Base-by-base conservation (phyloP, 2,888 invertebrate species). In the Cotesia congregata region DNA sequence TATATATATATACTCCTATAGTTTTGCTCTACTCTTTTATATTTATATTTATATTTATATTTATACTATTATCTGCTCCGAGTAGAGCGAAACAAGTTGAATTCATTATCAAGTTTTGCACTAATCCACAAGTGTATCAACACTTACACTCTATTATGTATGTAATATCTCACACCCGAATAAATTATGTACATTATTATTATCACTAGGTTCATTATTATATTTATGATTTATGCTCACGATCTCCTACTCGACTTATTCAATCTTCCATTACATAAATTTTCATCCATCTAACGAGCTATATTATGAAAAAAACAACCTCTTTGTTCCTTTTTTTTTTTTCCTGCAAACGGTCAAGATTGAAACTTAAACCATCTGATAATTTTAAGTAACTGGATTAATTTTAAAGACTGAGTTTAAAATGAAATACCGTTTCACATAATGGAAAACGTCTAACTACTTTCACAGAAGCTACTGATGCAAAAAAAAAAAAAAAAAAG, bases 91-190 rank as follows among this genome's bases (percentile, higher is more conserved):
- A 83, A 81, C 80, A 83, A 78, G 78, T 15, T 68, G 76, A 81
- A 82, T 82, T 81, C 79, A 80, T 82, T 83, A 85, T 85, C 83
- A 73, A 61, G 68, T 72, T 72, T 67, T 68, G 73, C 68, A 72
- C 76, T 80, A 80, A 80, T 80, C 80, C 80, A 80, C 80, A 80
- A 83, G 80, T 78, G 75, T 80, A 78, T 40, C 64, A 20, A 65
- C 30, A 59, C 67, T 50, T 50, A 3, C 3, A 38, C 30, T 15
- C 6, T 30, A 65, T 39, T n/a, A 39, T 15, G 38, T 61, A 30
- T 62, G 39, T 64, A 61, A 72, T 62, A 62, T 15, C 62, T 62
- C 62, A 62, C 15, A 15, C 62, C 12, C 20, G 6, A 62, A 62
- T 17, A 15, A 62, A 17, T 17, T 20, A 62, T 62, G 9, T 6